phyloP scores from a whole-genome alignment of 2,888 invertebrate species.

The Drosophila robusta region DNA sequence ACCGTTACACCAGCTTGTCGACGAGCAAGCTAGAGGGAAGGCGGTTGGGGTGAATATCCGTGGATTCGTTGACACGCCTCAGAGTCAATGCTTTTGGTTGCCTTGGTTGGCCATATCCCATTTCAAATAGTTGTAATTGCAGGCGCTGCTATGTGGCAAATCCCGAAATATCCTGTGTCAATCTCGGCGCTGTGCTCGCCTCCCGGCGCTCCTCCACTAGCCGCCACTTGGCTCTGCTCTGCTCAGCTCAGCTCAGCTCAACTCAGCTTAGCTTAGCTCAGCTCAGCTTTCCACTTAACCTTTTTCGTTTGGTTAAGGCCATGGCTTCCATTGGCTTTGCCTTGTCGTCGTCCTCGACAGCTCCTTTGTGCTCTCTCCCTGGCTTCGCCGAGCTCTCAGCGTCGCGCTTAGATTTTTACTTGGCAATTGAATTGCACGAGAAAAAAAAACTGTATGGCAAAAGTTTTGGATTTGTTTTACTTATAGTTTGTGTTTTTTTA shows the following conservation, averaged over 20 bases:
- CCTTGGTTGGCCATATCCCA: constrained; percentile 38
- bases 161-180: constrained; percentile 60
- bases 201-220: not conserved
- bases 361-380: constrained; percentile 9
- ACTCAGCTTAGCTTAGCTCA: constrained; percentile 40
- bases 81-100: constrained; percentile 2
- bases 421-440: constrained; percentile 72
- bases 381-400: not conserved
- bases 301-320: constrained; percentile 59
- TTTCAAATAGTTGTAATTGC: constrained; percentile 69
- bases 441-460: constrained; percentile 43
- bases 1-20: constrained; percentile 11
- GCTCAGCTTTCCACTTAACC: constrained; percentile 76
- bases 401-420: constrained; percentile 53
- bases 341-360: constrained; percentile 37
- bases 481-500: not conserved
- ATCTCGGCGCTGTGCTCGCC: constrained; percentile 33
- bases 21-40: not conserved
- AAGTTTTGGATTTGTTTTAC: constrained; percentile 23
- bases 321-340: constrained; percentile 54
- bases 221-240: constrained; percentile 10
- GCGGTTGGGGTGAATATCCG: not conserved
- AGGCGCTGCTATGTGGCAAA: constrained; percentile 53
- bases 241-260: constrained; percentile 18
- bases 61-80: not conserved